A percentile compares a stretch with the other conserved stretches of the same genome.
Evolutionary conservation across 1,140 invertebrate species (phyloP).

Genomic region (Hylaeus anthracinus): DNA sequence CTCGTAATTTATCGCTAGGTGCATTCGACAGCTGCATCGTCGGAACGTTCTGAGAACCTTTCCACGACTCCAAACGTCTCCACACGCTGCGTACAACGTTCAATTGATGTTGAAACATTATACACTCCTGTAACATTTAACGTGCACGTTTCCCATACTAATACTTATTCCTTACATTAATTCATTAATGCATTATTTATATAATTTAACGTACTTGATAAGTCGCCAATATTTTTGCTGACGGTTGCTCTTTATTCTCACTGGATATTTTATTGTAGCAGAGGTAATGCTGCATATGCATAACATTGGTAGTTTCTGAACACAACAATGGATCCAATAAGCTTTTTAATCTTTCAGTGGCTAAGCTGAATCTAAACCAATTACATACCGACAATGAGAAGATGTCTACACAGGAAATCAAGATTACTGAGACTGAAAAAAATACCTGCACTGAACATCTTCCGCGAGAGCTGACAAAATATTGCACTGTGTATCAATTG

Average conservation of each 20-base stretch:
- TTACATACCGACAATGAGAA: not conserved
- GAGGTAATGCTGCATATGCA: conserved; percentile 90
- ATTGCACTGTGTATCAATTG: conserved; percentile 82
- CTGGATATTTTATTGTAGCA: conserved; percentile 80
- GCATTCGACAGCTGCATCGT: conserved; percentile 82
- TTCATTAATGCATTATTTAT: not conserved
- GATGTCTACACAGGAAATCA: not conserved
- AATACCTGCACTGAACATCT: conserved; percentile 89
- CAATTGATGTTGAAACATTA: conserved; percentile 90
- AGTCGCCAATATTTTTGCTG: conserved; percentile 86
- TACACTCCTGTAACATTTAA: conserved; percentile 83
- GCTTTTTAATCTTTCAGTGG: conserved; percentile 89
- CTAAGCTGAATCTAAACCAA: conserved; percentile 85
- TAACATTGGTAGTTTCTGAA: conserved; percentile 88
- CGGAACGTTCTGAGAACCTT: conserved; percentile 71
- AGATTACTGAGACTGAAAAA: not conserved
- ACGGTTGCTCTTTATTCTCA: conserved; percentile 84
- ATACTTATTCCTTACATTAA: not conserved
- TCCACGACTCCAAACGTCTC: conserved; percentile 84
- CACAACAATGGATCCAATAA: conserved; percentile 88
- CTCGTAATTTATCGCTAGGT: conserved; percentile 89
- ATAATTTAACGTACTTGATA: conserved; percentile 84
- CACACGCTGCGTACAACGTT: conserved; percentile 89
- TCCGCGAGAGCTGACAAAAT: conserved; percentile 85
- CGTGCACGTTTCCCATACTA: conserved; percentile 44